phyloP scores from a whole-genome alignment of 2,888 invertebrate species.

The Sphaerophoria taeniata region DNA sequence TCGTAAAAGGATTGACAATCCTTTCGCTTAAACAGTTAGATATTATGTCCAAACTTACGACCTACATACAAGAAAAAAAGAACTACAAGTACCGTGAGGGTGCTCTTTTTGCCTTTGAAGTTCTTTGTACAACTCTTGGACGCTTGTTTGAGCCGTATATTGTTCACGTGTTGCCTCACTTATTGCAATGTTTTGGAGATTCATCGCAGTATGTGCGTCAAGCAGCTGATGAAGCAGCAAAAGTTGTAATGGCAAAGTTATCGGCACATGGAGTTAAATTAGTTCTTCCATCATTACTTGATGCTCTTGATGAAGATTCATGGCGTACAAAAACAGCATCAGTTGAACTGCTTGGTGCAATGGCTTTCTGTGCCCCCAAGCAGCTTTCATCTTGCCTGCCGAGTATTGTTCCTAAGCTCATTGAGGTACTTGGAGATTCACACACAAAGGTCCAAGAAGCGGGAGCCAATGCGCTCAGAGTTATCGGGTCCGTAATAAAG shows the following conservation, averaged over 20 bases:
- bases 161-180: slow-evolving; percentile 97
- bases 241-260: slow-evolving; percentile 96
- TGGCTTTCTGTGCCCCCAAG: slow-evolving; percentile 99
- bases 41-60: slow-evolving; percentile 96
- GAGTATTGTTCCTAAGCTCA: slow-evolving; percentile 98
- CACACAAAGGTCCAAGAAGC: slow-evolving; percentile 98
- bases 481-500: slow-evolving; percentile 98
- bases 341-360: slow-evolving; percentile 97
- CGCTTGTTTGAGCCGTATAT: slow-evolving; percentile 99
- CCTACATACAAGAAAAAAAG: slow-evolving; percentile 98
- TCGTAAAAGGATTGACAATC: slow-evolving; percentile 98
- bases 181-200: slow-evolving; percentile 98
- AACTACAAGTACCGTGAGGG: slow-evolving; percentile 97
- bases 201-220: slow-evolving; percentile 96
- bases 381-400: slow-evolving; percentile 99
- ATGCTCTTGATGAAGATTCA: slow-evolving; percentile 97
- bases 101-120: slow-evolving; percentile 98
- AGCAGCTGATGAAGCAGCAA: slow-evolving; percentile 98
- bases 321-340: slow-evolving; percentile 99
- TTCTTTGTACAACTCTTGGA: slow-evolving; percentile 94
- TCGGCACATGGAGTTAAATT: slow-evolving; percentile 99
- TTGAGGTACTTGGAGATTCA: slow-evolving; percentile 98
- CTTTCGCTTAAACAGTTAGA: slow-evolving; percentile 96
- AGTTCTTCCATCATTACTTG: slow-evolving; percentile 95
- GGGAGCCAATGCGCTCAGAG: slow-evolving; percentile 96